A percentile compares a stretch with the other conserved stretches of the same genome.
These are phyloP conservation scores for Oryzias dopingdopingensis DNA, from an alignment of 2,797 vertebrate species.

Conservation along the genomic window DNA sequence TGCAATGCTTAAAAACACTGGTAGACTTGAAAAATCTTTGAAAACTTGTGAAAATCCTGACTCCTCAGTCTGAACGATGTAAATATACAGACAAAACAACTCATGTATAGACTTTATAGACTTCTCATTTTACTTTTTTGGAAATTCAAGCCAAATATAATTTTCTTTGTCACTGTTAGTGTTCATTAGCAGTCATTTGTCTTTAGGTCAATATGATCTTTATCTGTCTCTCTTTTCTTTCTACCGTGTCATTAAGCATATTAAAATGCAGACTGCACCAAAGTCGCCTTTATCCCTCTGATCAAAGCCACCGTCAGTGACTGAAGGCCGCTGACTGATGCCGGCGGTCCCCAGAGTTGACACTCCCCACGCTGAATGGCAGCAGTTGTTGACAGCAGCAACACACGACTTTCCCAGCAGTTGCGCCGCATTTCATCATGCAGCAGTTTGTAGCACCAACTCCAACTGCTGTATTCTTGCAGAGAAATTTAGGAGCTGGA, in stretches of 20 bases:
- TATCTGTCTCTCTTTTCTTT: conserved; percentile 22
- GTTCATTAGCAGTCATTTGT: no score
- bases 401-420: conserved; percentile 10
- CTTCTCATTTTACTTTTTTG: no score
- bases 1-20: no score
- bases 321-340: conserved; percentile 36
- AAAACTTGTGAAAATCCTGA: no score
- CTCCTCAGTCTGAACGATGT: no score
- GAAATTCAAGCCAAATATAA: no score
- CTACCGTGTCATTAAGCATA: conserved; percentile 10
- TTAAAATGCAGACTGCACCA: conserved; percentile 36
- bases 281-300: conserved; percentile 44
- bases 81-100: no score
- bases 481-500: conserved; percentile 48
- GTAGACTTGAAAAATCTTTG: no score
- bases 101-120: no score
- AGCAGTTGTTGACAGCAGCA: conserved; percentile 42
- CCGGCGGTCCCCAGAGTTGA: conserved; percentile 30
- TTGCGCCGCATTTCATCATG: conserved; percentile 73
- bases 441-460: conserved; percentile 38
- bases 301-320: conserved; percentile 52
- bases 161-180: no score
- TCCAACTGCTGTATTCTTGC: conserved; percentile 32
- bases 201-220: conserved; percentile 2
- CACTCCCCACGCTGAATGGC: conserved; percentile 25